Base-by-base conservation (phyloP, 2,797 vertebrate species). In the Astyanax mexicanus region DNA sequence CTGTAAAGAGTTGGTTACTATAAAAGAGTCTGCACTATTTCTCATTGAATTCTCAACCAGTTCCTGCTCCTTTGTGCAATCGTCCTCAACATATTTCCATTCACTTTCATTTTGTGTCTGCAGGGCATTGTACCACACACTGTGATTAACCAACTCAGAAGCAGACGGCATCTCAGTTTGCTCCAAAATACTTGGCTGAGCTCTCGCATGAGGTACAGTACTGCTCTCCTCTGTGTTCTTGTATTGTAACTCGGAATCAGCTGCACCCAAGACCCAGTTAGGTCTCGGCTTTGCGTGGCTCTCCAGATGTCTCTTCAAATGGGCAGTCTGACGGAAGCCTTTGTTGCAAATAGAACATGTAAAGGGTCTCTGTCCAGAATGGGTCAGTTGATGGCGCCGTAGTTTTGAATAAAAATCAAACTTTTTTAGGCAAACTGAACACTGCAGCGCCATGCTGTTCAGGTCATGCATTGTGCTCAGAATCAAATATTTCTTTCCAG, bases 321-420 rank as follows among this genome's bases (percentile, higher is more conserved):
- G 84, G n/a, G 64, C 40, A 0, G 92, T 72, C 78, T 95, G 93
- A 21, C 90, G 90, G 82, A 95, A 96, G 0, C 86, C 90, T 89
- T 94, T 95, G 51, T 73, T 90, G 78, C 94, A 96, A 4, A 91
- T 27, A 8, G 83, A 80, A 85, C 94, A 96, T 62, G 88, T 85
- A 86, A 94, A 95, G 19, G 95, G 93, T 73, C 92, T 95, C 86
- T 94, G 93, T 51, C 92, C 93, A 21, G 94, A 94, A 67, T 95
- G 93, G 80, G 92, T 94, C 42, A 95, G 90, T 83, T 93, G 91
- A 90, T 95, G 92, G 64, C 93, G 90, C 6, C 90, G 86, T 82
- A 95, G 89, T 87, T 95, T 95, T 40, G 90, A 95, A 0, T 91
- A 92, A 7, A 92, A 92, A 70, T 93, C 92, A 87, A 95, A 95